Conservation (phyloP, 2,888 invertebrate genomes). For the Nymphalis urticae region DNA sequence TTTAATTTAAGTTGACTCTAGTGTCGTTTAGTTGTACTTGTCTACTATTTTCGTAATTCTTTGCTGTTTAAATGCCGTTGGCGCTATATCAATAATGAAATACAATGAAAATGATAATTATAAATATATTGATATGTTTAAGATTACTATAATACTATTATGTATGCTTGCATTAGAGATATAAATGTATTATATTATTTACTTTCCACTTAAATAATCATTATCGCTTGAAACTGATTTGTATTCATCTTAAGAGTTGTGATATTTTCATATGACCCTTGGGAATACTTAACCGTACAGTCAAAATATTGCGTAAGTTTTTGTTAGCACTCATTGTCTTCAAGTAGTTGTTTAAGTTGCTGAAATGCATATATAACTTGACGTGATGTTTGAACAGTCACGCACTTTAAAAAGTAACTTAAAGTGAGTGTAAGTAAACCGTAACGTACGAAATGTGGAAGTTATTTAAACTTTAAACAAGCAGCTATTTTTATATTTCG, state of each 20-base stretch:
- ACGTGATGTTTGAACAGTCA: conserved; percentile 64
- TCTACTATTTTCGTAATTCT: too few species aligned
- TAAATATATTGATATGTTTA: too few species aligned
- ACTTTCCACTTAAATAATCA: too few species aligned
- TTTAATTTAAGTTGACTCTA: too few species aligned
- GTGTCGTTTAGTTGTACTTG: too few species aligned
- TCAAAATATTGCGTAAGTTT: conserved; percentile 8
- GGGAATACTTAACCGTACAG: background rate
- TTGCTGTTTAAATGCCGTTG: too few species aligned
- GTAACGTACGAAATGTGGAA: conserved; percentile 7
- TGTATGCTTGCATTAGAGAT: too few species aligned
- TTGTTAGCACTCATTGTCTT: conserved; percentile 2
- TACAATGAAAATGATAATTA: too few species aligned
- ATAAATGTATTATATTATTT: too few species aligned
- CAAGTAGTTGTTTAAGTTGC: conserved; percentile 8
- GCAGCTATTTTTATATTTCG: conserved; percentile 3
- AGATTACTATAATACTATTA: too few species aligned
- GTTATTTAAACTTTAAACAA: conserved; percentile 13
- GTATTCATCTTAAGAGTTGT: background rate
- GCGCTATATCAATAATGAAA: too few species aligned
- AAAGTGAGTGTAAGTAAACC: conserved; percentile 34
- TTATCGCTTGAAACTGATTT: too few species aligned
- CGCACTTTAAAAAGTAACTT: conserved; percentile 57
- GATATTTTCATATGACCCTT: background rate
- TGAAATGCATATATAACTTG: conserved; percentile 7